Conservation (phyloP, 2,797 vertebrate species). For the Macropus fuliginosus region DNA sequence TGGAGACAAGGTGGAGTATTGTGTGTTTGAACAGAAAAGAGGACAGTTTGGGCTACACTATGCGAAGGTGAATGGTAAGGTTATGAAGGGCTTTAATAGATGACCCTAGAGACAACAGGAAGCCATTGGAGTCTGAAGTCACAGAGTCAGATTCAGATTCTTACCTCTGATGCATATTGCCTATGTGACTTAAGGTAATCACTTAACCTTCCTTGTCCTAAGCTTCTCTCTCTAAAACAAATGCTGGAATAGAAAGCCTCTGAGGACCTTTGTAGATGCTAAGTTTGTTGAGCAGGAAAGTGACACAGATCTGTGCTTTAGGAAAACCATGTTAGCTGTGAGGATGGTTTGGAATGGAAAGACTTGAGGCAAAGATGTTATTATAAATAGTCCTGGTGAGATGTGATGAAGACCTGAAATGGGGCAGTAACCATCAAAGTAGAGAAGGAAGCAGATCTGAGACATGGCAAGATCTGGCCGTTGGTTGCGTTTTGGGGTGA, state of each 20-base stretch:
- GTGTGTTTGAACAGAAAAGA: too few species aligned
- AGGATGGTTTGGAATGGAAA: background rate
- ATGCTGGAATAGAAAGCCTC: background rate
- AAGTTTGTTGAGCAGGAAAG: background rate
- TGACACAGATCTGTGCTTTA: background rate
- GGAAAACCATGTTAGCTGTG: background rate
- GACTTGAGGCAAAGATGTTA: background rate
- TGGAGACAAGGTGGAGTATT: too few species aligned
- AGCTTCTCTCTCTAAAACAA: background rate
- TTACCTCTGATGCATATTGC: background rate
- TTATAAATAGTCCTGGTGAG: background rate
- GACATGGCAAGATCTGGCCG: background rate
- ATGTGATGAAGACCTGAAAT: background rate
- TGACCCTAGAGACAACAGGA: too few species aligned
- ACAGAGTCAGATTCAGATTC: background rate
- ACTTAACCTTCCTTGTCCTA: background rate
- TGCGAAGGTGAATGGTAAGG: too few species aligned
- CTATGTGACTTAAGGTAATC: background rate
- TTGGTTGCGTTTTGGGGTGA: background rate
- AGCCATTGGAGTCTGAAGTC: background rate
- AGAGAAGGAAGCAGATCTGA: background rate
- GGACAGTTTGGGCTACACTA: too few species aligned
- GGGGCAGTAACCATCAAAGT: background rate
- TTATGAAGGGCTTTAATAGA: too few species aligned
- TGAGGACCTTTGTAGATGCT: background rate